Percentiles rank a stretch among this genome's conserved stretches.
Evolutionary conservation across 2,797 vertebrate species (phyloP).

Genomic region (Margarornis squamiger): DNA sequence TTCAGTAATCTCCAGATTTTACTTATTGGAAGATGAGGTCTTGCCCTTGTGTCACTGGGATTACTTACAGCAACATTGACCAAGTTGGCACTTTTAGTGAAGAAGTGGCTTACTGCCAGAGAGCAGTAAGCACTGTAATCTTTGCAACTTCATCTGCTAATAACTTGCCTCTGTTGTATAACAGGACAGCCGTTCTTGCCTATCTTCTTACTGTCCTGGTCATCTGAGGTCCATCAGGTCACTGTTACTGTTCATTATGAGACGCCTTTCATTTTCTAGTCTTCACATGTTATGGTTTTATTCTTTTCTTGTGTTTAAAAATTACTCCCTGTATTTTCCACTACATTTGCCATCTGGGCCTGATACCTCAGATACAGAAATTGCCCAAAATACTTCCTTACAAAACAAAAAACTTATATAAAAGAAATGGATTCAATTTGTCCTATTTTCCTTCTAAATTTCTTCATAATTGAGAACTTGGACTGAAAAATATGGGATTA

Average conservation of each 20-base stretch:
- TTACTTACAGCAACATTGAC: slow-evolving; percentile 9
- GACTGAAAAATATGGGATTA: not conserved
- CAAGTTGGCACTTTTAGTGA: slow-evolving; percentile 11
- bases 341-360: not conserved
- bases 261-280: not conserved
- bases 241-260: not conserved
- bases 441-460: not conserved
- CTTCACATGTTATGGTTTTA: not conserved
- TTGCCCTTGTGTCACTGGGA: not conserved
- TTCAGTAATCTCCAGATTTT: not conserved
- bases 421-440: not conserved
- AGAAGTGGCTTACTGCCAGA: slow-evolving; percentile 41
- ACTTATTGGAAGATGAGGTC: not conserved
- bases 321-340: not conserved
- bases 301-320: not conserved
- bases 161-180: slow-evolving; percentile 27
- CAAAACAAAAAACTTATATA: not conserved
- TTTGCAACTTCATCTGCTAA: slow-evolving; percentile 46
- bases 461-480: not conserved
- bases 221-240: not conserved
- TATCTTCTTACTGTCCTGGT: not conserved
- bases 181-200: not conserved
- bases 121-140: slow-evolving; percentile 30
- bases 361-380: not conserved
- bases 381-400: not conserved